Evolutionary conservation across 1,140 invertebrate genomes (phyloP).

Genomic region (Hycleus phaleratus): DNA sequence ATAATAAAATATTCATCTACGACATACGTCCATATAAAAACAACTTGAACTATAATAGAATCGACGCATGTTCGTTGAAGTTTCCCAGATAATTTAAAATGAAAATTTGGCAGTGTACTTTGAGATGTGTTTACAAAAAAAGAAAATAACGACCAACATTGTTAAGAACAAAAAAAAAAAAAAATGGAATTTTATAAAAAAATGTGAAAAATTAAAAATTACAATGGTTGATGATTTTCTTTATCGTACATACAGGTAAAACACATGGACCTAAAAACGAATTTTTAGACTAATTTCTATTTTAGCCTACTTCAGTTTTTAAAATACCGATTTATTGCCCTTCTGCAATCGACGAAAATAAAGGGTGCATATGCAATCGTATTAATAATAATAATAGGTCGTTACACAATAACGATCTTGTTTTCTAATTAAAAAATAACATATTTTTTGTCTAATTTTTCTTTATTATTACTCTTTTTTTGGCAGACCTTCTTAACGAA

Average conservation of each 20-base stretch:
- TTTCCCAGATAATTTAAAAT: conserved; percentile 21
- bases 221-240: conserved; percentile 16
- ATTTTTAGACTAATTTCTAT: conserved; percentile 29
- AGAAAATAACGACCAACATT: conserved; percentile 22
- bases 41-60: too few relatives aligned
- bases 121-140: too few relatives aligned
- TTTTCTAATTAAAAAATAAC: conserved; percentile 6
- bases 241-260: conserved; percentile 33
- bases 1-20: too few relatives aligned
- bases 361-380: background rate
- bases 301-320: conserved; percentile 21
- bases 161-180: background rate
- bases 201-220: conserved; percentile 25
- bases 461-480: conserved; percentile 1
- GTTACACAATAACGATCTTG: conserved; percentile 25
- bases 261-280: conserved; percentile 37
- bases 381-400: background rate
- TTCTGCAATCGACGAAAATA: conserved; percentile 26
- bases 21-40: too few relatives aligned
- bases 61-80: background rate
- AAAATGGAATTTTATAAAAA: too few relatives aligned
- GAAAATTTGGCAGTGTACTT: conserved; percentile 29
- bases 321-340: conserved; percentile 34
- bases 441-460: too few relatives aligned
- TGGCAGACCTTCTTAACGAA: conserved; percentile 9